Percentiles rank a stretch among this genome's conserved stretches.
Evolutionary conservation across 2,113 vertebrate species (phyloP).

Genomic region (Pleuronectes platessa): DNA sequence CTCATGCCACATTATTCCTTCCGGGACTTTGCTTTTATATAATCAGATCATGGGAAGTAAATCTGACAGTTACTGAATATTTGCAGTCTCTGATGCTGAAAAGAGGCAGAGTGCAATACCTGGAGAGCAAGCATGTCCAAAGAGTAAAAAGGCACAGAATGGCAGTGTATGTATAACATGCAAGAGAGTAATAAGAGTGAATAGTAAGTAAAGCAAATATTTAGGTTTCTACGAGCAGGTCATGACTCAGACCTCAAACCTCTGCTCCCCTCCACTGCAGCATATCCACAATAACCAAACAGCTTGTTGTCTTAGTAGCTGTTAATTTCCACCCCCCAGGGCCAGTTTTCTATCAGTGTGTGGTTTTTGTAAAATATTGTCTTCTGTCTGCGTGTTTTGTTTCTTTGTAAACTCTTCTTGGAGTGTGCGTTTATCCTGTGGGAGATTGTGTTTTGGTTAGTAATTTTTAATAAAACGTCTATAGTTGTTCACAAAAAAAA

Average conservation of each 20-base stretch:
- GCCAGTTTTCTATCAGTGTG: conserved; percentile 23
- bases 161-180: not conserved
- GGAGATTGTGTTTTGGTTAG: conserved; percentile 50
- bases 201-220: conserved; percentile 35
- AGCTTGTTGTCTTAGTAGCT: not conserved
- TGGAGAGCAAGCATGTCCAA: conserved; percentile 4
- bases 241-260: conserved; percentile 21
- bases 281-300: conserved; percentile 14
- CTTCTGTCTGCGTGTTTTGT: conserved; percentile 21
- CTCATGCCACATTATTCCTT: conserved; percentile 22
- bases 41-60: conserved; percentile 50
- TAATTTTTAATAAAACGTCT: conserved; percentile 51
- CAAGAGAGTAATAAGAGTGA: conserved; percentile 10
- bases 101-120: conserved; percentile 33
- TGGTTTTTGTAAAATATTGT: conserved; percentile 23
- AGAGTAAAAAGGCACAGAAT: conserved; percentile 25
- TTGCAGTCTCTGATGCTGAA: conserved; percentile 57
- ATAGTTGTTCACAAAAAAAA: conserved; percentile 36
- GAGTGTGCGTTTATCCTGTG: conserved; percentile 39
- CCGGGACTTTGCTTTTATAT: conserved; percentile 39
- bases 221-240: conserved; percentile 25
- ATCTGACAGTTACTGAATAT: conserved; percentile 42
- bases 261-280: conserved; percentile 11
- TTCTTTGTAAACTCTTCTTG: conserved; percentile 39
- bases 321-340: conserved; percentile 24